Evolutionary conservation across 1,140 invertebrate species (phyloP), one percentile per base, ranked within the genome.

Genomic region (Druon quercuslanigerum): DNA sequence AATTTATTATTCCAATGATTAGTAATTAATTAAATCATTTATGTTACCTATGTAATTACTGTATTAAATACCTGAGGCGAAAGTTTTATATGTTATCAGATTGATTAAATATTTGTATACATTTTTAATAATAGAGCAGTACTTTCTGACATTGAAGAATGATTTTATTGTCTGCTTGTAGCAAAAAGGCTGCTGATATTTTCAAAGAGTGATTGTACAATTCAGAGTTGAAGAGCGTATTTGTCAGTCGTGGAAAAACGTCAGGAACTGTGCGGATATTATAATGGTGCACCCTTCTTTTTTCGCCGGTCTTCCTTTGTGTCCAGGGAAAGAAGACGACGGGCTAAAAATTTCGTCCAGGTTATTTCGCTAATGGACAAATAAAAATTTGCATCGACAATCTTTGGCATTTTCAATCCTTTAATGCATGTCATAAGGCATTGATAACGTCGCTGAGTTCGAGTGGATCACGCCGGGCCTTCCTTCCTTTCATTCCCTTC

Each of bases 381-480:
- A 87, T 86, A 88, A 87, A 88, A 83, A 78, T 77, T 60, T 84
- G 81, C 80, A 80, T 87, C 85, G 86, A 85, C 84, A 85, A 88
- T 88, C 86, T 87, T 88, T 80, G 83, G 83, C 82, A 84, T 88
- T 88, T 87, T 83, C 82, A 83, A 87, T 88, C 81, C 82, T 87
- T 87, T 88, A 88, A 88, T 87, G 86, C 83, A 87, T 78, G 82
- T 87, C 86, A 89, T 89, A 87, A 88, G 86, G 82, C 83, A 86
- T 81, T 87, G 86, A 89, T 87, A 88, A 87, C 76, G 83, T 81
- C 73, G 74, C 76, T 76, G 72, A 75, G 79, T 75, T 79, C 50
- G 73, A 14, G 60, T 70, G 71, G 74, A 74, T 46, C 56, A 25
- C 71, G 51, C 25, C 50, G 78, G 66, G 78, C 80, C 76, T 50